These are phyloP conservation scores for Neogale vison DNA, from an alignment of 2,113 vertebrate species.

Conservation along the genomic window DNA sequence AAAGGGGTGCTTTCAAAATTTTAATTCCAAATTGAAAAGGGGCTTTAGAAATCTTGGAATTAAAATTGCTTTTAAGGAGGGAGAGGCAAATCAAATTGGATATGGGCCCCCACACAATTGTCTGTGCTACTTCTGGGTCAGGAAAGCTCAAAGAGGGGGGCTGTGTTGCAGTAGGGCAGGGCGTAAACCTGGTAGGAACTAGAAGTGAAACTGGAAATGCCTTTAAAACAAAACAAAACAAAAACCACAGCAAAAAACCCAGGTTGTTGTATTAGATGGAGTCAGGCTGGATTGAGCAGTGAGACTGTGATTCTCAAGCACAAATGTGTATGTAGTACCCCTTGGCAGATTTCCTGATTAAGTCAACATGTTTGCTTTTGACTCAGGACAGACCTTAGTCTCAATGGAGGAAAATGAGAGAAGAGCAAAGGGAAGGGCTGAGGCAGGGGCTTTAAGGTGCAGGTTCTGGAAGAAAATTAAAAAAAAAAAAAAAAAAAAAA, in stretches of 20 bases:
- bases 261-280: neutral
- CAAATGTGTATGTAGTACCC: neutral
- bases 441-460: neutral
- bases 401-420: neutral
- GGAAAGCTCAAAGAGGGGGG: neutral
- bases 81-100: neutral
- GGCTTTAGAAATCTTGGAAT: conserved; percentile 36
- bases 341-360: neutral
- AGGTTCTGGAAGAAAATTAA: conserved; percentile 18
- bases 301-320: neutral
- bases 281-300: neutral
- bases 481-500: neutral
- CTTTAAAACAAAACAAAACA: neutral
- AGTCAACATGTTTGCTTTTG: neutral
- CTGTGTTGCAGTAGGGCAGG: neutral
- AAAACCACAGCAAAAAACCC: neutral
- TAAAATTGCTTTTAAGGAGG: conserved; percentile 44
- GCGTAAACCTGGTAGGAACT: neutral
- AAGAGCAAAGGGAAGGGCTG: neutral
- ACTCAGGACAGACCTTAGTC: neutral
- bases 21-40: conserved; percentile 27
- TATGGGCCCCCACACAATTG: neutral
- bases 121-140: conserved; percentile 23
- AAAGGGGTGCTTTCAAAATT: conserved; percentile 1
- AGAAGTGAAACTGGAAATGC: conserved; percentile 67